Conservation (phyloP, 2,113 vertebrate genomes). For the Macroglossus sobrinus region DNA sequence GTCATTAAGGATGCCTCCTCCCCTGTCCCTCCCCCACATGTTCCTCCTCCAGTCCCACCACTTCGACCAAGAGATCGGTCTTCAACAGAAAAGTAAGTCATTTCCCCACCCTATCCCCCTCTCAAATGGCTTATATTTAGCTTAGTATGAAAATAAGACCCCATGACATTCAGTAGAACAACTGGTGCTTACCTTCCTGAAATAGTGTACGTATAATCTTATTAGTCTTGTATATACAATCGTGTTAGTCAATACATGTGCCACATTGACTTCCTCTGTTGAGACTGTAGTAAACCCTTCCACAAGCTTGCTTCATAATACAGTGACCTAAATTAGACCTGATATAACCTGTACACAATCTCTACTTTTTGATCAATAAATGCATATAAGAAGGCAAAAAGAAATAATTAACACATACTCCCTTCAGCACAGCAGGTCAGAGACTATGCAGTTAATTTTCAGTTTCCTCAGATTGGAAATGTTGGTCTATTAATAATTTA, state of each 20-base stretch:
- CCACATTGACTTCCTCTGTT: neutral
- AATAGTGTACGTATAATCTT: accelerated
- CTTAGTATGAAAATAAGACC: neutral
- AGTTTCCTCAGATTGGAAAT: neutral
- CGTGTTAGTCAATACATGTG: too few relatives aligned
- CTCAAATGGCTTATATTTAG: neutral
- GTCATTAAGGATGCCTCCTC: conserved; percentile 83
- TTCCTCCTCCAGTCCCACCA: conserved; percentile 88
- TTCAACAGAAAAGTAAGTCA: conserved; percentile 88
- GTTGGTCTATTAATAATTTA: neutral
- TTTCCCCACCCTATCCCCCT: too few relatives aligned
- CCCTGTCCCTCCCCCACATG: conserved; percentile 81
- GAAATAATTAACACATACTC: neutral
- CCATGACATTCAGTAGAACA: neutral
- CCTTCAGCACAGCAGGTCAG: neutral
- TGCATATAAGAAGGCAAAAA: neutral
- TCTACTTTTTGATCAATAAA: neutral
- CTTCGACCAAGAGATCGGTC: conserved; percentile 89
- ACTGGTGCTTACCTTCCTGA: neutral
- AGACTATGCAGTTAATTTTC: neutral
- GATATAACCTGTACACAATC: neutral
- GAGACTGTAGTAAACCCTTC: neutral
- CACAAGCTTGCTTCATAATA: neutral
- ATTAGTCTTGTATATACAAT: accelerated
- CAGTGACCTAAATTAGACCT: neutral